Evolutionary conservation across 1,140 invertebrate species (phyloP).

Genomic region (Lordiphosa stackelbergi): DNA sequence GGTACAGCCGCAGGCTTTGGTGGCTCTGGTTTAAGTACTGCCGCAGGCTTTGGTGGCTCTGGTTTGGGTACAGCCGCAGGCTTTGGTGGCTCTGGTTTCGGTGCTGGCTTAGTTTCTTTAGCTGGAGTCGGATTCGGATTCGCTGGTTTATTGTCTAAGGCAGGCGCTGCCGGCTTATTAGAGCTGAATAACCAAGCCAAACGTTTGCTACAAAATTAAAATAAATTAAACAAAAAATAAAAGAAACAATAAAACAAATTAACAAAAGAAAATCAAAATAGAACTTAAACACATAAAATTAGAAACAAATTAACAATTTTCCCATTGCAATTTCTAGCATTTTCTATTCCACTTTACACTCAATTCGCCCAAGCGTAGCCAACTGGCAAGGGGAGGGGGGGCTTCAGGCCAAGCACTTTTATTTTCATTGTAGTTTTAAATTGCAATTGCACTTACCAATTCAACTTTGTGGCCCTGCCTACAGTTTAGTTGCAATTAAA

Average conservation of each 20-base stretch:
- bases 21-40: slow-evolving; percentile 19
- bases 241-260: slow-evolving; percentile 15
- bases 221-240: slow-evolving; percentile 21
- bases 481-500: neutral
- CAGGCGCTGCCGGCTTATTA: slow-evolving; percentile 55
- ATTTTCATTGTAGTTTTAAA: neutral
- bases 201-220: slow-evolving; percentile 64
- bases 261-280: slow-evolving; percentile 24
- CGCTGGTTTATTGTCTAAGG: slow-evolving; percentile 61
- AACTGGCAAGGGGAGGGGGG: too few relatives aligned
- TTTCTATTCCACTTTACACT: slow-evolving; percentile 4
- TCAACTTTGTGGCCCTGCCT: neutral
- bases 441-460: neutral
- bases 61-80: slow-evolving; percentile 21
- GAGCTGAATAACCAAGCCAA: slow-evolving; percentile 70
- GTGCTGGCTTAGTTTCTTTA: slow-evolving; percentile 17
- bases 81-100: slow-evolving; percentile 23
- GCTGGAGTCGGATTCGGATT: slow-evolving; percentile 20
- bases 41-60: slow-evolving; percentile 21
- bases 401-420: too few relatives aligned
- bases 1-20: slow-evolving; percentile 25
- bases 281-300: slow-evolving; percentile 25
- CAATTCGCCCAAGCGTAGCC: too few relatives aligned
- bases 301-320: slow-evolving; percentile 19
- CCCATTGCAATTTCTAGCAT: slow-evolving; percentile 13